These are phyloP conservation scores for Gadus macrocephalus DNA, from an alignment of 2,113 vertebrate genomes.

Conservation along the genomic window DNA sequence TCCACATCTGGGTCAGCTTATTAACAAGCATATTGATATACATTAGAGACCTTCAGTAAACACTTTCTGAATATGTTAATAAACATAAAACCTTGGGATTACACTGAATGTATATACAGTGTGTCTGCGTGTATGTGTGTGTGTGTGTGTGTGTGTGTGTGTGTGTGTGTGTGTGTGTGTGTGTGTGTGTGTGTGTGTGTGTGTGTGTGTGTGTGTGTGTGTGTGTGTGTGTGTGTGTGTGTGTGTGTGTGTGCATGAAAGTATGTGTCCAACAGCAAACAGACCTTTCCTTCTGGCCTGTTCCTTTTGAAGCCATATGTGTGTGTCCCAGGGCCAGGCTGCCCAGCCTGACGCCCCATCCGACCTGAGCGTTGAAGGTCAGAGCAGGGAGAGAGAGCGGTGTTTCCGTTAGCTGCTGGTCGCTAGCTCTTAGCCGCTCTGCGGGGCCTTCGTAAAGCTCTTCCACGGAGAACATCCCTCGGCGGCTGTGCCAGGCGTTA, in stretches of 20 bases:
- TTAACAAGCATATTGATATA: too few species aligned
- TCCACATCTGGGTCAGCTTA: background rate
- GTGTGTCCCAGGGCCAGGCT: background rate
- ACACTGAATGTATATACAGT: conserved; percentile 11
- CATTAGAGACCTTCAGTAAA: conserved; percentile 22
- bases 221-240: conserved; percentile 3
- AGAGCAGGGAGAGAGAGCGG: too few species aligned
- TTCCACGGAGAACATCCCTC: background rate
- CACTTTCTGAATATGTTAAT: conserved; percentile 42
- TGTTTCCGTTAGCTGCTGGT: too few species aligned
- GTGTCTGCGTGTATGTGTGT: background rate
- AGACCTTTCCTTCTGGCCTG: too few species aligned
- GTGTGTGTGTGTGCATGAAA: background rate
- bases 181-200: conserved; percentile 2
- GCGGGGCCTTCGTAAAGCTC: background rate
- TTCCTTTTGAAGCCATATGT: background rate
- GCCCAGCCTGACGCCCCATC: background rate
- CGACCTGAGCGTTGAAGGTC: background rate
- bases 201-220: conserved; percentile 11
- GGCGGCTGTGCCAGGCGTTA: background rate
- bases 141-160: conserved; percentile 10
- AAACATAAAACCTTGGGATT: conserved; percentile 37
- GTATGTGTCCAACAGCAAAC: background rate
- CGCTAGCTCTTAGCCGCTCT: too few species aligned
- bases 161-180: conserved; percentile 5